phyloP scores from a whole-genome alignment of 2,797 vertebrate species.

The Cirrhinus mrigala region DNA sequence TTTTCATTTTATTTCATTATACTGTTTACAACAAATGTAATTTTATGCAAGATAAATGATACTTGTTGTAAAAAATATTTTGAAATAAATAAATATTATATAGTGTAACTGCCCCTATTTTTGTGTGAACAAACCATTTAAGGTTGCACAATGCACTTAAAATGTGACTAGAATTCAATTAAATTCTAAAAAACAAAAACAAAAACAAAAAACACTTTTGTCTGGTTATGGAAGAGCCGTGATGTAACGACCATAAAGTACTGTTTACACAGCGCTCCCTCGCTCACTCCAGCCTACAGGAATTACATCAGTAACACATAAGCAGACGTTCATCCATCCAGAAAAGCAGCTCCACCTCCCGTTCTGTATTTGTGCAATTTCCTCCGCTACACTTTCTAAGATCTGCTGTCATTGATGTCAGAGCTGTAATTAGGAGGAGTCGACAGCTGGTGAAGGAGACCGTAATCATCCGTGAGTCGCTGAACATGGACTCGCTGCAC shows the following conservation, averaged over 20 bases:
- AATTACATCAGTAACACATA: slow-evolving; percentile 28
- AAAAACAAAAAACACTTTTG: too few relatives aligned
- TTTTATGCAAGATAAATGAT: neutral
- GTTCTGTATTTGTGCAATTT: slow-evolving; percentile 5
- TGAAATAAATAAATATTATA: neutral
- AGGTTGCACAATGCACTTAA: neutral
- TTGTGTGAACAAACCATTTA: neutral
- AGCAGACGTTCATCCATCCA: slow-evolving; percentile 8
- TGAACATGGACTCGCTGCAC: slow-evolving; percentile 12
- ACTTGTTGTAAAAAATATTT: neutral
- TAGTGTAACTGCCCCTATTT: neutral
- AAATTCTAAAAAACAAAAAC: neutral
- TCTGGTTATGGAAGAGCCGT: neutral
- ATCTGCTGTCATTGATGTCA: slow-evolving; percentile 29
- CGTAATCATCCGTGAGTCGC: slow-evolving; percentile 21
- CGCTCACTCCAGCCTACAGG: neutral
- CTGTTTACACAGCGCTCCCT: neutral
- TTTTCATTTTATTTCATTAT: too few relatives aligned
- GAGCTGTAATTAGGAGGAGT: slow-evolving; percentile 16
- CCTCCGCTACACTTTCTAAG: neutral
- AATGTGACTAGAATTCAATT: too few relatives aligned
- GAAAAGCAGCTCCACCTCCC: slow-evolving; percentile 15
- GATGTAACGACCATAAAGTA: neutral
- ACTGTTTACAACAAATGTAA: neutral
- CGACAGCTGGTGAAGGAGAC: slow-evolving; percentile 27